Evolutionary conservation across 1,140 invertebrate species (phyloP), one percentile per base, ranked within the genome.

Genomic region (Chymomyza costata): DNA sequence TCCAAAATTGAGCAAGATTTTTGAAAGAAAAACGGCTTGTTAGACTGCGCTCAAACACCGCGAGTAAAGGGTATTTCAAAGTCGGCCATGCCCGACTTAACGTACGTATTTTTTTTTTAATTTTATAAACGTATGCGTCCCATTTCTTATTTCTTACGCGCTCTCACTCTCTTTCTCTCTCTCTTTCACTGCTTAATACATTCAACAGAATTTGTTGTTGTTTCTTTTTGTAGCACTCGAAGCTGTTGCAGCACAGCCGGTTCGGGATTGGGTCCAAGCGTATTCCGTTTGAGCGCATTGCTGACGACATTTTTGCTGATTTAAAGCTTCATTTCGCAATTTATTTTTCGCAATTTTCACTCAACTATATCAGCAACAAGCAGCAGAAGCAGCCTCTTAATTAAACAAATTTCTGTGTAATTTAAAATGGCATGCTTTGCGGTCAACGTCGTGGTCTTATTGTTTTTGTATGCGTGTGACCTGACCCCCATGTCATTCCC

Each of bases 181-280:
- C n/a, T n/a, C 13, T 34, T 3, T 13, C n/a, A 34, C 8, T n/a
- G 11, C 32, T 34, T 34, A 34, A 5, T 34, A n/a, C 11, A 14
- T 16, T 69, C 67, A 68, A 68, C 73, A 80, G 73, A 80, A 80
- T 81, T 80, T 80, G 73, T 80, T 80, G 73, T 80, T 80, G 73
- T 80, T 80, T 81, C 65, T 70, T 37, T 50, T 63, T 53, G 59
- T 31, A 54, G 67, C 73, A 78, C 73, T 78, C 58, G 59, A 73
- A 61, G 59, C 60, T 67, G 39, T 2, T 2, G 28, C 21, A 3
- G 21, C 8, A 25, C 3, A 3, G 3, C 8, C 21, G 21, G 21
- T 25, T 25, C 21, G 21, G 21, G n/a, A 7, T 28, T 1, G 5
- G 11, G 14, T 2, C 35, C 35, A 14, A 6, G 1, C 31, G 10